Conservation (phyloP, 2,888 invertebrate species). For the Nephrotoma appendiculata region DNA sequence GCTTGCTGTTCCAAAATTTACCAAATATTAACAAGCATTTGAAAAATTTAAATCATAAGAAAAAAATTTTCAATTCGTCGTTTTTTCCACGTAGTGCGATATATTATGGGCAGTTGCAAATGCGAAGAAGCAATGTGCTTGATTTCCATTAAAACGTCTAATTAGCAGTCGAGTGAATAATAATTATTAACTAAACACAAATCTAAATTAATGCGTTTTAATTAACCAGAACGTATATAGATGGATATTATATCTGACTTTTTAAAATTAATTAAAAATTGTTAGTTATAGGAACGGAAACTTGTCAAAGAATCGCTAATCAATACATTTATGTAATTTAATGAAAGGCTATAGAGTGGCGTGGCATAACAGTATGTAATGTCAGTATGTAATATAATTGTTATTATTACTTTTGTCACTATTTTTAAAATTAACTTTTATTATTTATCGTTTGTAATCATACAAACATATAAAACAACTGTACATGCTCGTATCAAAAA, state of each 20-base stretch:
- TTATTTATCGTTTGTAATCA: neutral
- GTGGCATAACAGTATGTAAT: neutral
- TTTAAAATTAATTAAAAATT: neutral
- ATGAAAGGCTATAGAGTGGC: neutral
- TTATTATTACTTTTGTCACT: neutral
- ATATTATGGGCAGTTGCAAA: neutral
- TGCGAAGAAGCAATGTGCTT: neutral
- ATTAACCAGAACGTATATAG: neutral
- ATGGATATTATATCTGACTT: neutral
- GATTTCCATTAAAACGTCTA: neutral
- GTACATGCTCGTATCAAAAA: neutral
- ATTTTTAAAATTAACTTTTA: neutral
- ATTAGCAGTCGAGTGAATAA: neutral
- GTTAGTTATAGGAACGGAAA: neutral
- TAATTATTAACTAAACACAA: neutral
- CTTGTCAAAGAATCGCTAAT: neutral
- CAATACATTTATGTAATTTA: neutral
- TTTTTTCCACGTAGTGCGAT: too few species aligned
- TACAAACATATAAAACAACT: neutral
- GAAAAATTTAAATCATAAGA: too few species aligned
- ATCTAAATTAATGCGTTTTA: neutral
- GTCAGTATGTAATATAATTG: neutral
- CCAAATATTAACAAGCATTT: too few species aligned
- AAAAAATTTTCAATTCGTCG: too few species aligned
- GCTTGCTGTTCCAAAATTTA: too few species aligned